Evolutionary conservation across 2,797 vertebrate genomes (phyloP), one percentile per base, ranked within the genome.

Genomic region (Pteropus rufus): DNA sequence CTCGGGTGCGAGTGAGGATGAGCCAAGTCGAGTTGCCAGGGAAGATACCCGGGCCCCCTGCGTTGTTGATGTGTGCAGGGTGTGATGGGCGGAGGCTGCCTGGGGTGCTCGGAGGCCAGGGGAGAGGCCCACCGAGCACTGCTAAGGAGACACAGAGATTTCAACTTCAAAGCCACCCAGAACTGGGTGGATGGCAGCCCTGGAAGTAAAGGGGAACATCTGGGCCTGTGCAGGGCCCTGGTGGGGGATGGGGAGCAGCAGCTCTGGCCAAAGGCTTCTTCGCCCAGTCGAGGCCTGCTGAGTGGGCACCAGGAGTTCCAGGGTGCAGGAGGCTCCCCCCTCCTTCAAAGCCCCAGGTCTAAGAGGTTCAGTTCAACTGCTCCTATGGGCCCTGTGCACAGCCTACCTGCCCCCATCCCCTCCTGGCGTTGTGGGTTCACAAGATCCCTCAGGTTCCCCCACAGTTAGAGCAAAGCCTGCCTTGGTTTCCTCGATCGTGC

Each of bases 231-330:
- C 6, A 7, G 23, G 44, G 46, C n/a, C 36, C 0, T 1, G 52
- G 60, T 4, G 7, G 18, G 18, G 5, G 31, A 5, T 0, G 3
- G 18, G 18, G 29, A 18, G 5, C 21, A 46, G 54, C 54, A 31
- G 65, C 9, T 0, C 24, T 6, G 11, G 1, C 56, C 31, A 6
- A 34, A 41, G 75, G 8, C 34, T n/a, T 16, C 44, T 15, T 31
- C 3, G 2, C 49, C 24, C 3, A 24, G 41, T 39, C 0, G 0
- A 18, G 5, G 26, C 46, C 34, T 12, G 29, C 88, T 31, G 31
- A 21, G 16, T 4, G 5, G 24, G 34, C 15, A 14, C 34, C 58
- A 3, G 46, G 29, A 34, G n/a, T 10, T 56, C 12, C n/a, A 34
- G 31, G 7, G 7, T 21, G 0, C 23, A 10, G 2, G 29, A 29